phyloP scores from a whole-genome alignment of 2,888 invertebrate genomes.

The Microdon myrmicae region DNA sequence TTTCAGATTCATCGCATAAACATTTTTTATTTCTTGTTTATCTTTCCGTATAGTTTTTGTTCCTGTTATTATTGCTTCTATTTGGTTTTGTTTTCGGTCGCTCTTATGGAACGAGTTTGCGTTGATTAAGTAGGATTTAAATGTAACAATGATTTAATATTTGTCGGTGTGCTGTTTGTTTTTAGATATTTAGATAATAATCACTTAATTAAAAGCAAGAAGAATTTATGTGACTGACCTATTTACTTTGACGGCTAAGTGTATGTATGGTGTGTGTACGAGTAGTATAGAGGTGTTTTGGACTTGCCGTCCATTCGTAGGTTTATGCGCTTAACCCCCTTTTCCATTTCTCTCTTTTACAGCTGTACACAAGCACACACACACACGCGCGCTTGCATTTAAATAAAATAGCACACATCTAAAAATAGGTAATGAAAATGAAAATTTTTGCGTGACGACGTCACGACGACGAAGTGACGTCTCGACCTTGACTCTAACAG shows the following conservation, averaged over 20 bases:
- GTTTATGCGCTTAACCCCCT: no score
- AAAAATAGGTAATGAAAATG: slow-evolving; percentile 53
- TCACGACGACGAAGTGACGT: slow-evolving; percentile 59
- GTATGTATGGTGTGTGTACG: neutral
- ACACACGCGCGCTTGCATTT: slow-evolving; percentile 3
- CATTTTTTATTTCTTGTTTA: neutral
- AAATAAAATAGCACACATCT: slow-evolving; percentile 33
- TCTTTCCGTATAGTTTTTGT: slow-evolving; percentile 1
- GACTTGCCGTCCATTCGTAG: no score
- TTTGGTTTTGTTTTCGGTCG: neutral
- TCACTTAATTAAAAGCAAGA: no score
- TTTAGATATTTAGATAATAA: no score
- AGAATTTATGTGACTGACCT: slow-evolving; percentile 35
- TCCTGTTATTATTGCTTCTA: slow-evolving; percentile 7
- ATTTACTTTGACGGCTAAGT: slow-evolving; percentile 28
- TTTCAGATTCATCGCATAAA: slow-evolving; percentile 21
- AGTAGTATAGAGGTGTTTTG: slow-evolving; percentile 1
- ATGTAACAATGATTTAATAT: slow-evolving; percentile 3
- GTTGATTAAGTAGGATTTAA: neutral
- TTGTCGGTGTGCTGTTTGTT: neutral
- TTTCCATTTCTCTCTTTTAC: slow-evolving; percentile 5
- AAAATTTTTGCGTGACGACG: slow-evolving; percentile 60
- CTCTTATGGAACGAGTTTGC: no score
- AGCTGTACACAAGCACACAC: slow-evolving; percentile 1
- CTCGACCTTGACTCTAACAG: slow-evolving; percentile 66